Evolutionary conservation across 2,113 vertebrate species (phyloP), one percentile per base, ranked within the genome.

Genomic region (Prunella fulvescens): DNA sequence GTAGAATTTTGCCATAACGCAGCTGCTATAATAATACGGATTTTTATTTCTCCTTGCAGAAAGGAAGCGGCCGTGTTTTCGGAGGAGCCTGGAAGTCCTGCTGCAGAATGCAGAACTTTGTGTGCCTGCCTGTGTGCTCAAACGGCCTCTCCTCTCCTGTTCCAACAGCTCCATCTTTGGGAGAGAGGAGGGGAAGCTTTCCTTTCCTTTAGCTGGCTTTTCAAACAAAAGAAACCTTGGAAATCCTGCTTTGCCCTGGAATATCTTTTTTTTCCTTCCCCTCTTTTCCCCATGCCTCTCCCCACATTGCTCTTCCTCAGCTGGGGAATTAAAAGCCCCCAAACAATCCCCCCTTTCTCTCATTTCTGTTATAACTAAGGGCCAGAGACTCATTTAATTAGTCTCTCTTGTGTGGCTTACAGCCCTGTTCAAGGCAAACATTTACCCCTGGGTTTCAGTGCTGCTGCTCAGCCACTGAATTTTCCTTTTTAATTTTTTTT

Each of bases 121-220:
- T 67, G 39, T 74, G 64, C 73, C 24, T 91, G 76, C 11, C 57
- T 78, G 69, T 20, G 57, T 0, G 0, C 29, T 28, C 11, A 11
- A 20, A 73, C 10, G 0, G 33, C 11, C 44, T 57, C 81, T 62
- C 81, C 81, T 98, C 95, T 98, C 80, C 97, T 96, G 94, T 97
- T 97, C 92, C 98, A 98, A 98, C 97, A 98, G 97, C 97, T 93
- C 98, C 98, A 98, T 96, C 98, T 98, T 98, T 97, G 91, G 98
- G 98, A 90, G 76, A 90, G 28, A 86, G 42, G 88, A 86, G 87
- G 85, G 14, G 72, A 94, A 97, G 94, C 31, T 0, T 9, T 37
- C 54, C 25, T 89, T 86, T 37, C 22, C 40, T 77, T 35, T 42
- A 64, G 76, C 73, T 71, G 40, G 23, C 40, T 96, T 94, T 76